Evolutionary conservation across 2,888 invertebrate genomes (phyloP).

Genomic region (Cynaeus angustus): DNA sequence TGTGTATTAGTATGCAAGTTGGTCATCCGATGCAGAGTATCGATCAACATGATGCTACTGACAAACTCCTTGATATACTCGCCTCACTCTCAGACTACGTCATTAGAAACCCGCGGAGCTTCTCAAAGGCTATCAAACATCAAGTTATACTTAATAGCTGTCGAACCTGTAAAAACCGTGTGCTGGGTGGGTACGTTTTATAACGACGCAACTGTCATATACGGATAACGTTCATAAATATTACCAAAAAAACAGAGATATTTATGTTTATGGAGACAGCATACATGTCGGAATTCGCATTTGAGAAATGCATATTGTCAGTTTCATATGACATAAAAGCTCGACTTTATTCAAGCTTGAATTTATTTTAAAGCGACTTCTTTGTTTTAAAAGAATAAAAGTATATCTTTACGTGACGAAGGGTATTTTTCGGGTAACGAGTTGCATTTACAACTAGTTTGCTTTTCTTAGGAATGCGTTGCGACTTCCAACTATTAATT

Average conservation of each 20-base stretch:
- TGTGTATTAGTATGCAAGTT: slow-evolving; percentile 35
- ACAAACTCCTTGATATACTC: slow-evolving; percentile 37
- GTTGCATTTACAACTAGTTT: no score
- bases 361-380: background rate
- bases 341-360: background rate
- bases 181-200: slow-evolving; percentile 10
- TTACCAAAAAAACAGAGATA: slow-evolving; percentile 13
- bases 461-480: no score
- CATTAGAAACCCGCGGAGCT: slow-evolving; percentile 46
- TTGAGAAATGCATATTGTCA: slow-evolving; percentile 11
- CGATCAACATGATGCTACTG: slow-evolving; percentile 28
- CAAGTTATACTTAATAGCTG: slow-evolving; percentile 37
- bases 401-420: background rate
- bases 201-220: slow-evolving; percentile 20
- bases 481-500: no score
- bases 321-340: slow-evolving; percentile 6
- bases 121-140: slow-evolving; percentile 32
- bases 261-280: slow-evolving; percentile 9
- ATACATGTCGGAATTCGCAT: background rate
- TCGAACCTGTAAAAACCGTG: slow-evolving; percentile 26
- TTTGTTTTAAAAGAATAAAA: slow-evolving; percentile 1
- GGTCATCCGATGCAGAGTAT: slow-evolving; percentile 44
- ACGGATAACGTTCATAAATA: slow-evolving; percentile 27
- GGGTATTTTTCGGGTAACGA: no score
- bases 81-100: slow-evolving; percentile 28